phyloP scores from a whole-genome alignment of 2,113 vertebrate species.

The Cottus gobio region DNA sequence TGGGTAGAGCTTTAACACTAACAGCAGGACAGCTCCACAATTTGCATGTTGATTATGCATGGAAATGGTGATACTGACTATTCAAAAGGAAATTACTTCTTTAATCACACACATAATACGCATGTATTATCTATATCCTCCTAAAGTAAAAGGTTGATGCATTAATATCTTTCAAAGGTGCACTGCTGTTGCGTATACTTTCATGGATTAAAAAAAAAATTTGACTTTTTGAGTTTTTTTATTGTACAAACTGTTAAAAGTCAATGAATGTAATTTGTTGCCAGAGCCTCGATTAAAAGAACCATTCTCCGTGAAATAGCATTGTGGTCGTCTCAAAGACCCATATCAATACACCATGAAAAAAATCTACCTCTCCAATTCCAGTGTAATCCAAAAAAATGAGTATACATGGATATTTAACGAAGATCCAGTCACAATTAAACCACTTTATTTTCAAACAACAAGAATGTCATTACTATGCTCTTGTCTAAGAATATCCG shows the following conservation, averaged over 20 bases:
- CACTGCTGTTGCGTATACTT: constrained; percentile 23
- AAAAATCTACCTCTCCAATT: constrained; percentile 56
- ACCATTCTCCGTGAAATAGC: constrained; percentile 75
- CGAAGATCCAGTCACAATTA: constrained; percentile 60
- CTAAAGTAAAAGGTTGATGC: constrained; percentile 46
- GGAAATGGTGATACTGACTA: constrained; percentile 59
- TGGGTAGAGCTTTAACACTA: constrained; percentile 12
- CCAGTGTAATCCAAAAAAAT: constrained; percentile 51
- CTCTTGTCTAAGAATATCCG: constrained; percentile 19
- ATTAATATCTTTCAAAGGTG: constrained; percentile 37
- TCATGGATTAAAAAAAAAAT: constrained; percentile 45
- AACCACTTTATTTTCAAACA: constrained; percentile 53
- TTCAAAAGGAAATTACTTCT: constrained; percentile 59
- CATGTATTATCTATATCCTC: constrained; percentile 57
- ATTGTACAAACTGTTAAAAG: constrained; percentile 48
- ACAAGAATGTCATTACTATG: constrained; percentile 33
- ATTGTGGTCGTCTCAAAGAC: constrained; percentile 48
- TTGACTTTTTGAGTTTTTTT: constrained; percentile 56
- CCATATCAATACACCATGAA: constrained; percentile 51
- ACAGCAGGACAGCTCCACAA: constrained; percentile 46
- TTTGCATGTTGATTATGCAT: constrained; percentile 65
- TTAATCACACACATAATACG: constrained; percentile 61
- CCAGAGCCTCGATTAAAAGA: constrained; percentile 68
- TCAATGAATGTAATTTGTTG: constrained; percentile 60
- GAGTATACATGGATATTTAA: constrained; percentile 59